These are phyloP conservation scores for Alcis repandata DNA, from an alignment of 2,888 invertebrate genomes.

Conservation along the genomic window DNA sequence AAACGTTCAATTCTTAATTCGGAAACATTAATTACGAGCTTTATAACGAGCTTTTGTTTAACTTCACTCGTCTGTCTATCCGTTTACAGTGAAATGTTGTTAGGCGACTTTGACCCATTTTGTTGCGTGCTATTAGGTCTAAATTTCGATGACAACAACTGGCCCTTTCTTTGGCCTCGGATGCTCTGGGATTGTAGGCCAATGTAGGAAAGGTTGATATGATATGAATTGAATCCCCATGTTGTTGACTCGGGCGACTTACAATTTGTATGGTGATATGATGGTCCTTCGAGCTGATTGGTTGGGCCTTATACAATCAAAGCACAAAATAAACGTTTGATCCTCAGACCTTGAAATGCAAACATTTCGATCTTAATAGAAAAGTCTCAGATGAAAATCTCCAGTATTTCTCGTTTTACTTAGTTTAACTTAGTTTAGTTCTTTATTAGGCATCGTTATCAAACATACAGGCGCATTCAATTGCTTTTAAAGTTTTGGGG, in stretches of 20 bases:
- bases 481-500: no score
- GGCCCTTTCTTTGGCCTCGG: constrained; percentile 2
- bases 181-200: constrained; percentile 5
- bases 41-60: constrained; percentile 16
- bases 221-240: constrained; percentile 14
- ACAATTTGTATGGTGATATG: constrained; percentile 13
- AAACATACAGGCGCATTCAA: no score
- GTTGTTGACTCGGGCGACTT: constrained; percentile 3
- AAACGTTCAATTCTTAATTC: constrained; percentile 21
- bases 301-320: neutral
- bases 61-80: constrained; percentile 5
- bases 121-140: neutral
- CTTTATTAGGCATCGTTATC: no score
- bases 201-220: constrained; percentile 8
- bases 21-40: constrained; percentile 14
- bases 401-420: no score
- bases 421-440: no score
- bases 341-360: neutral
- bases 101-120: constrained; percentile 9
- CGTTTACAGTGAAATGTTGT: neutral
- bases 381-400: neutral
- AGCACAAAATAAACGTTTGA: neutral
- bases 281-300: constrained; percentile 13
- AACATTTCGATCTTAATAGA: neutral
- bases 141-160: neutral